Conservation (phyloP, 1,140 invertebrate species). For the Varroa destructor region DNA sequence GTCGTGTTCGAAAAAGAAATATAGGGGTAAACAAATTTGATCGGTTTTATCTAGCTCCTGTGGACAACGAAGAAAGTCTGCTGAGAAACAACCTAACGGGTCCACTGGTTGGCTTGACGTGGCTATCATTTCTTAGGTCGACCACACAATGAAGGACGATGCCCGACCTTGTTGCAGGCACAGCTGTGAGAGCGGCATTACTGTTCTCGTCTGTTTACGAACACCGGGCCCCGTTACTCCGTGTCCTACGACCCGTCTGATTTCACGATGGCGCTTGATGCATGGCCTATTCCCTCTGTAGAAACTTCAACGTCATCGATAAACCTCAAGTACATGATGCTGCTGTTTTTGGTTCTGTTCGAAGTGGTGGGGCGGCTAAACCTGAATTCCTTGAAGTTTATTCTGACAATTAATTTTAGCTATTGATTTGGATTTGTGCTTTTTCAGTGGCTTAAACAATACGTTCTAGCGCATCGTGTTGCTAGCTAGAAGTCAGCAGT, state of each 20-base stretch:
- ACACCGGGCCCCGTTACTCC: too few species aligned
- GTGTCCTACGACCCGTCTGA: neutral
- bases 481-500: conserved; percentile 5
- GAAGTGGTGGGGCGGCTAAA: conserved; percentile 4
- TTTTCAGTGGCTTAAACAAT: neutral
- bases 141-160: too few species aligned
- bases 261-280: conserved; percentile 5
- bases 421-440: conserved; percentile 22
- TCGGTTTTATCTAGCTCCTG: too few species aligned
- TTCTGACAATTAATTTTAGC: neutral
- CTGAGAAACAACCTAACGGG: too few species aligned
- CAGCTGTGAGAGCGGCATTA: too few species aligned
- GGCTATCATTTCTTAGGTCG: too few species aligned
- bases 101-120: too few species aligned
- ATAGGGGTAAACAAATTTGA: too few species aligned
- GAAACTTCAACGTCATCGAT: neutral
- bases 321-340: conserved; percentile 6
- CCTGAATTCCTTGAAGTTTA: neutral
- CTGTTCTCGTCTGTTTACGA: too few species aligned
- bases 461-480: neutral
- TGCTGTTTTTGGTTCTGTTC: conserved; percentile 3
- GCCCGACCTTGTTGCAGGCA: too few species aligned
- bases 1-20: too few species aligned
- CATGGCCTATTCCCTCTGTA: neutral
- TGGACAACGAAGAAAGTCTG: too few species aligned